phyloP scores from a whole-genome alignment of 2,113 vertebrate species.

The Cynocephalus volans region DNA sequence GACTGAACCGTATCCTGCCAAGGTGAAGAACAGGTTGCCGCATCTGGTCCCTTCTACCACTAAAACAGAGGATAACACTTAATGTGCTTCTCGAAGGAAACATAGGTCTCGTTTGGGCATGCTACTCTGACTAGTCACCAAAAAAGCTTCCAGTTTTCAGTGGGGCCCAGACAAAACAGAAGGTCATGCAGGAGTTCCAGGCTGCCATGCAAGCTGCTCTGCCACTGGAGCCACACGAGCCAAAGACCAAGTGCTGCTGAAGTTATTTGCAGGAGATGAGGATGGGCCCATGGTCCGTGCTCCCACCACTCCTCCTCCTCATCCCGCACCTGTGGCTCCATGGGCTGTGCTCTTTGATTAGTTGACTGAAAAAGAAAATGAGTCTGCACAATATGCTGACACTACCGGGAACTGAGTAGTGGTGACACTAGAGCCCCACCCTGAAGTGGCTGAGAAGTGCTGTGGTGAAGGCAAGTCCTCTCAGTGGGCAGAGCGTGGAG shows the following conservation, averaged over 20 bases:
- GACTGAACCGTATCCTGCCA: not conserved
- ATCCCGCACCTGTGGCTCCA: no score
- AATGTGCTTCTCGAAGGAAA: not conserved
- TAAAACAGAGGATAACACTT: not conserved
- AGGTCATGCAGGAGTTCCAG: no score
- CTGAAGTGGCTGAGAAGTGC: not conserved
- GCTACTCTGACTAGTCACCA: not conserved
- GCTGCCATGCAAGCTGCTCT: not conserved
- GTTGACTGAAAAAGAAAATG: not conserved
- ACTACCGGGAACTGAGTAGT: no score
- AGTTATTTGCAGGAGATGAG: not conserved
- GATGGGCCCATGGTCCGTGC: not conserved
- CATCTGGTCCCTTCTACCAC: not conserved
- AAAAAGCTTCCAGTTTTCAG: not conserved
- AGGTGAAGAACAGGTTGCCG: not conserved
- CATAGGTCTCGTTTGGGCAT: not conserved
- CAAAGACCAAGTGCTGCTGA: not conserved
- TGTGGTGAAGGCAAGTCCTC: not conserved
- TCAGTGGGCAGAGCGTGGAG: not conserved
- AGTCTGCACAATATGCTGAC: not conserved
- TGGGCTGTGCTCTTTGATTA: fast-evolving
- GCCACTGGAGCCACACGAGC: not conserved
- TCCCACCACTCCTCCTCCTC: not conserved
- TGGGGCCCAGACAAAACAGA: not conserved
- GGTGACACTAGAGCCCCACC: not conserved